phyloP scores from a whole-genome alignment of 2,888 invertebrate species.

The Melanostoma mellinum region DNA sequence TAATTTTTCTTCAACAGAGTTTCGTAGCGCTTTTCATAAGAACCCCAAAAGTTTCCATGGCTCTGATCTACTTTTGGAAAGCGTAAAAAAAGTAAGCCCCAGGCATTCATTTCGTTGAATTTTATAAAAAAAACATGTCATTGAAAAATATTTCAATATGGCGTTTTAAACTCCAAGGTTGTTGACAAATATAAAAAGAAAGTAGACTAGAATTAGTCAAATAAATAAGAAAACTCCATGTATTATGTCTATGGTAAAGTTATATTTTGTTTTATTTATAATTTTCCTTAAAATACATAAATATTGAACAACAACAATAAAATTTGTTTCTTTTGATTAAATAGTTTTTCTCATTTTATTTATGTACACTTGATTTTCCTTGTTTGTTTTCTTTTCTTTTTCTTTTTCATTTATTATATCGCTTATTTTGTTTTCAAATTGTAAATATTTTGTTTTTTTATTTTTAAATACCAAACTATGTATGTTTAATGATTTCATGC shows the following conservation, averaged over 20 bases:
- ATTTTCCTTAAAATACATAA: conserved; percentile 70
- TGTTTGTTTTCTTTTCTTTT: conserved; percentile 15
- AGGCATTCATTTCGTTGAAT: too few species aligned
- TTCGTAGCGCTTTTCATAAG: too few species aligned
- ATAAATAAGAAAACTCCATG: background rate
- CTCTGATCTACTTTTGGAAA: too few species aligned
- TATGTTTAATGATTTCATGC: conserved; percentile 26
- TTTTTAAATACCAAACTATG: background rate
- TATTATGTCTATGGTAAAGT: conserved; percentile 41
- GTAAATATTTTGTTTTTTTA: conserved; percentile 57
- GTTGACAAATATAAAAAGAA: background rate
- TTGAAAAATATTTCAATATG: too few species aligned
- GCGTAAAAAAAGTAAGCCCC: too few species aligned
- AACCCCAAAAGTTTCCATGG: too few species aligned
- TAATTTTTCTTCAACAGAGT: too few species aligned
- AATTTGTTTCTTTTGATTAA: conserved; percentile 71
- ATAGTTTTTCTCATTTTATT: conserved; percentile 52
- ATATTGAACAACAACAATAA: conserved; percentile 74
- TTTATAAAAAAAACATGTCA: too few species aligned
- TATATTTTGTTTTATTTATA: conserved; percentile 46
- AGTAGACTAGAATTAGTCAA: conserved; percentile 4
- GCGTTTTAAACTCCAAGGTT: too few species aligned
- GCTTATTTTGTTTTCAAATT: conserved; percentile 36
- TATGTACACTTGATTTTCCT: conserved; percentile 43
- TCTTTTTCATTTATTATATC: conserved; percentile 2